phyloP scores from a whole-genome alignment of 2,888 invertebrate genomes.

The Lottia scabra region DNA sequence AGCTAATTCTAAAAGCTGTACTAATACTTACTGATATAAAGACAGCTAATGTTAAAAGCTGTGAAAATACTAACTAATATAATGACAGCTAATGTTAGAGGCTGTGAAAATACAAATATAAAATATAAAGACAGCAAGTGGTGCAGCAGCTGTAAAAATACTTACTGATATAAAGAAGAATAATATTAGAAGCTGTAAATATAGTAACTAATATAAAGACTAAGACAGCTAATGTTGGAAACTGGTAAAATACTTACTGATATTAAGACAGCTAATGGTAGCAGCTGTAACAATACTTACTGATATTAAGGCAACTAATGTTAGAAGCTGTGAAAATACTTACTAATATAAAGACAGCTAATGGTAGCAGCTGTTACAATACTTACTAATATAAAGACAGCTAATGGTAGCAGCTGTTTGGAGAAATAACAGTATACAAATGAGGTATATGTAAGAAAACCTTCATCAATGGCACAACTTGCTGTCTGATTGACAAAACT shows the following conservation, averaged over 20 bases:
- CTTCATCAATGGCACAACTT: slow-evolving; percentile 65
- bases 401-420: slow-evolving; percentile 42
- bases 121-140: not conserved
- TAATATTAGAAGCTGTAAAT: slow-evolving; percentile 38
- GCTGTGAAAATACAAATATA: not conserved
- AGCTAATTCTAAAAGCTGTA: too few relatives aligned
- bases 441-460: slow-evolving; percentile 66
- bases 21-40: not conserved
- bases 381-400: slow-evolving; percentile 62
- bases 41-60: not conserved
- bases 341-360: slow-evolving; percentile 38
- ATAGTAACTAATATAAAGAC: slow-evolving; percentile 63
- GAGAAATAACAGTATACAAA: slow-evolving; percentile 64
- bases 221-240: slow-evolving; percentile 28
- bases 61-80: too few relatives aligned
- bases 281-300: not conserved
- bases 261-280: not conserved
- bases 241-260: too few relatives aligned
- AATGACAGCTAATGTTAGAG: not conserved
- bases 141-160: not conserved
- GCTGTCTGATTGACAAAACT: slow-evolving; percentile 61
- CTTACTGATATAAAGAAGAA: slow-evolving; percentile 56
- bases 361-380: too few relatives aligned
- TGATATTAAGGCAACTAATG: not conserved
- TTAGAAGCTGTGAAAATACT: slow-evolving; percentile 20